Percentiles rank a stretch among this genome's conserved stretches.
Conservation (phyloP, 2,888 invertebrate species). For the Spatulosminthurus flaviceps region DNA sequence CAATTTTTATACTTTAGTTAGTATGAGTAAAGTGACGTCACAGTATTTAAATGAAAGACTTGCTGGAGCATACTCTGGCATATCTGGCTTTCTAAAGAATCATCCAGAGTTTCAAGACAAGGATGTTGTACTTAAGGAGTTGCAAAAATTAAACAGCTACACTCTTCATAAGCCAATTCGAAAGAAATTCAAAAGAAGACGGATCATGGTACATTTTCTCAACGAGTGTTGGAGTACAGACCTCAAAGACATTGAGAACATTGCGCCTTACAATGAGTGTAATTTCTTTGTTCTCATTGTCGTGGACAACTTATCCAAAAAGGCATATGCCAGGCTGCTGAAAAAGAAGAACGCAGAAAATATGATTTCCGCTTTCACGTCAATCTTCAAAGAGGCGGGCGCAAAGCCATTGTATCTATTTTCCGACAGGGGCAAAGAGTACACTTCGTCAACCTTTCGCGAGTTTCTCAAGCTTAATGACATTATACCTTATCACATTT, state of each 20-base stretch:
- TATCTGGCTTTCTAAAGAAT: background rate
- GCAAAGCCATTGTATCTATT: no score
- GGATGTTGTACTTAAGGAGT: background rate
- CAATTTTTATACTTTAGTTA: background rate
- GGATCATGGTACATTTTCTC: background rate
- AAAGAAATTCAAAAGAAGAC: background rate
- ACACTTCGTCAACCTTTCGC: no score
- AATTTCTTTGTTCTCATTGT: no score
- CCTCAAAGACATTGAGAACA: slow-evolving; percentile 6
- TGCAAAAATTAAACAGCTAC: background rate
- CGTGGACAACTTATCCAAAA: no score
- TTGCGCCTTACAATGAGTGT: background rate
- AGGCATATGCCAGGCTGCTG: no score
- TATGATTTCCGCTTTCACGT: no score
- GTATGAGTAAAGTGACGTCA: background rate
- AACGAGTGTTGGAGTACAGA: slow-evolving; percentile 12
- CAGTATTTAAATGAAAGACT: background rate
- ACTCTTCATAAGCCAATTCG: background rate
- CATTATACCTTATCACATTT: no score
- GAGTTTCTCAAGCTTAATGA: no score
- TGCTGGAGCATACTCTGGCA: background rate
- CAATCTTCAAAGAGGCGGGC: no score
- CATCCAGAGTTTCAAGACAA: background rate
- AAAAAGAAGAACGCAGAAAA: no score
- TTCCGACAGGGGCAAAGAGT: no score